phyloP scores from a whole-genome alignment of 2,797 vertebrate species.

The Naso thynnoides region DNA sequence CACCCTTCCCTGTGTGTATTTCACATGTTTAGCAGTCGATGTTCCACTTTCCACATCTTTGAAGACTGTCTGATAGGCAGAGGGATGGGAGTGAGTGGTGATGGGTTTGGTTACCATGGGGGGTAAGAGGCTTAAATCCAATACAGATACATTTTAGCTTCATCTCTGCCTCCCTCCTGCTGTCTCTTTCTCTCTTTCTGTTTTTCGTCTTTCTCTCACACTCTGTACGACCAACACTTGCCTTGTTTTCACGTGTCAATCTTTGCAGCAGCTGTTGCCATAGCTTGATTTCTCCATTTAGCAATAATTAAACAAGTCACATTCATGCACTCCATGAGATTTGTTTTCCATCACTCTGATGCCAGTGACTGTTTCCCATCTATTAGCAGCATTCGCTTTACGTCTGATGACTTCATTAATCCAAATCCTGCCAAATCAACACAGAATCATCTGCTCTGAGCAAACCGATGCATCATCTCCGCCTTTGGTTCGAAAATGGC shows the following conservation, averaged over 20 bases:
- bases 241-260: conserved; percentile 25
- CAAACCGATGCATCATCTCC: conserved; percentile 36
- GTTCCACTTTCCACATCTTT: conserved; percentile 67
- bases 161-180: conserved; percentile 41
- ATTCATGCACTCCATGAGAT: neutral
- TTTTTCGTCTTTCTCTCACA: conserved; percentile 16
- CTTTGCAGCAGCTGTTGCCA: neutral
- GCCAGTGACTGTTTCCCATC: conserved; percentile 12
- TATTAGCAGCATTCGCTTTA: conserved; percentile 4
- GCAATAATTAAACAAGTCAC: conserved; percentile 2
- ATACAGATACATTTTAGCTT: conserved; percentile 69
- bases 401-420: conserved; percentile 30
- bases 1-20: neutral
- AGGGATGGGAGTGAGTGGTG: conserved; percentile 31
- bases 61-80: conserved; percentile 53
- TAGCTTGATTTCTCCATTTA: conserved; percentile 8
- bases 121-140: conserved; percentile 79
- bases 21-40: conserved; percentile 50
- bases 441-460: conserved; percentile 35
- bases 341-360: conserved; percentile 23
- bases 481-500: conserved; percentile 28
- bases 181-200: conserved; percentile 19
- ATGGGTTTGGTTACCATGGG: conserved; percentile 53
- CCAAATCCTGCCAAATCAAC: conserved; percentile 42
- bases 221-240: conserved; percentile 21